phyloP scores from a whole-genome alignment of 2,888 invertebrate species.

The Troilus luridus region DNA sequence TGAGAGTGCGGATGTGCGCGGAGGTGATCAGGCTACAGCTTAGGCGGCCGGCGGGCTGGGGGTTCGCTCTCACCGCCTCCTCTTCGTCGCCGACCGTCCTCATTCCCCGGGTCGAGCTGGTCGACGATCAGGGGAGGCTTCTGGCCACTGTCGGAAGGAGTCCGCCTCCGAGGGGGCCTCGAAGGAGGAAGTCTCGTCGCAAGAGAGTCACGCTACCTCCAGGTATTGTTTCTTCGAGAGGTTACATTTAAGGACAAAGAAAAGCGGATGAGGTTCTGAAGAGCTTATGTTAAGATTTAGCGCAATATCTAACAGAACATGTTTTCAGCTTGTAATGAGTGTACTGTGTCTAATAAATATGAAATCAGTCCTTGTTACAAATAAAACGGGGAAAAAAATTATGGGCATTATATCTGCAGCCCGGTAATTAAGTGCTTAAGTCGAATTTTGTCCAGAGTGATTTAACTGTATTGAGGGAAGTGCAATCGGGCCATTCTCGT shows the following conservation, averaged over 20 bases:
- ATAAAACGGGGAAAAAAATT: too few relatives aligned
- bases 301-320: background rate
- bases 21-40: conserved; percentile 73
- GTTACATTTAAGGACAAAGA: background rate
- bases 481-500: too few relatives aligned
- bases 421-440: too few relatives aligned
- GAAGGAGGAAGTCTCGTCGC: background rate
- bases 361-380: too few relatives aligned
- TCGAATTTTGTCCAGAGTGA: too few relatives aligned
- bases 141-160: conserved; percentile 26
- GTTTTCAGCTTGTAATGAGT: too few relatives aligned
- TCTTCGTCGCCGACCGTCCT: conserved; percentile 75
- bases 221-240: background rate
- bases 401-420: too few relatives aligned
- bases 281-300: background rate
- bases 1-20: conserved; percentile 41
- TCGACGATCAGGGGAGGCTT: conserved; percentile 55
- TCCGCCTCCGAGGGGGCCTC: background rate
- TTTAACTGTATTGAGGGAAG: too few relatives aligned
- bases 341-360: too few relatives aligned
- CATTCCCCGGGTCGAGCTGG: conserved; percentile 76
- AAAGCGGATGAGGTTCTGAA: background rate
- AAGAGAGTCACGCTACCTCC: background rate
- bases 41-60: conserved; percentile 75
- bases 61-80: conserved; percentile 77